phyloP scores from a whole-genome alignment of 2,888 invertebrate genomes.

The Phorcus lineatus region DNA sequence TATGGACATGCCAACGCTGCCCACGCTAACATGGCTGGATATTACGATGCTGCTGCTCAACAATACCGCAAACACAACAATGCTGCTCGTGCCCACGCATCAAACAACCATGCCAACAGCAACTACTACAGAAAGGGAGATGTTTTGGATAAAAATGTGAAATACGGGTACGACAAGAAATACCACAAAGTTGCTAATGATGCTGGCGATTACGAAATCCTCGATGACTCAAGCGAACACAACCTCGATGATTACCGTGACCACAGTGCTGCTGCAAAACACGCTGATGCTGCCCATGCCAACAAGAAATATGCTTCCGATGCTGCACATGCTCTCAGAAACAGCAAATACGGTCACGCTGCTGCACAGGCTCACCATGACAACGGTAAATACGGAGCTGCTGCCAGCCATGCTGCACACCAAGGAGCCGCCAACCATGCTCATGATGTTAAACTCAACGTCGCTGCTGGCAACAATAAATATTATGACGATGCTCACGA shows the following conservation, averaged over 20 bases:
- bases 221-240: slow-evolving; percentile 24
- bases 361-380: slow-evolving; percentile 1
- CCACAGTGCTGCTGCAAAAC: slow-evolving; percentile 27
- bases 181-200: slow-evolving; percentile 34
- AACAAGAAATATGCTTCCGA: slow-evolving; percentile 28
- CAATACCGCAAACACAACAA: not conserved
- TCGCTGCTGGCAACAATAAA: slow-evolving; percentile 3
- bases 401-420: not conserved
- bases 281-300: slow-evolving; percentile 27
- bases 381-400: not conserved
- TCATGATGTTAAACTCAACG: not conserved
- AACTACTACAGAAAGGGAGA: slow-evolving; percentile 29
- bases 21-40: not conserved
- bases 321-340: slow-evolving; percentile 27
- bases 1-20: not conserved
- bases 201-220: slow-evolving; percentile 35
- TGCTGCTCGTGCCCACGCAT: not conserved
- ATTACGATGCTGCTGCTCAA: not conserved
- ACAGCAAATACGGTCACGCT: not conserved
- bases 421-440: not conserved
- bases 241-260: slow-evolving; percentile 36
- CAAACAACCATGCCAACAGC: not conserved
- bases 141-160: slow-evolving; percentile 31
- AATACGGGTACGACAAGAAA: slow-evolving; percentile 40
- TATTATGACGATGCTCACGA: slow-evolving; percentile 17